Evolutionary conservation across 2,113 vertebrate genomes (phyloP).

Genomic region (Edolisoma coerulescens): DNA sequence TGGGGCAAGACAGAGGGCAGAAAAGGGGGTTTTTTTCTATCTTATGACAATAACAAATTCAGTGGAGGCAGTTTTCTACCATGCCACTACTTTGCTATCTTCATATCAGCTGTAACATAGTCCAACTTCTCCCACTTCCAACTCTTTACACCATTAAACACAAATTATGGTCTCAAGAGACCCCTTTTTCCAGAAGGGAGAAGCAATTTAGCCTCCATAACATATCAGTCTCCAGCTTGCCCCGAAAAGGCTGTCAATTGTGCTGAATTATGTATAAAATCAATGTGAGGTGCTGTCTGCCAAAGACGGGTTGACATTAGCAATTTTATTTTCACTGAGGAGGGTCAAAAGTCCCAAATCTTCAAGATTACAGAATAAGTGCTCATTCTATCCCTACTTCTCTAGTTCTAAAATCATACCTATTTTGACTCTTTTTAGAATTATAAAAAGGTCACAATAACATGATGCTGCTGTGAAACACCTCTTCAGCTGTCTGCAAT

Average conservation of each 20-base stretch:
- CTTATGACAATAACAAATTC: neutral
- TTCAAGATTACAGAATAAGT: neutral
- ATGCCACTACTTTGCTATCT: neutral
- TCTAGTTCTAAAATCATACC: neutral
- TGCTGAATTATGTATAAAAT: slow-evolving; percentile 61
- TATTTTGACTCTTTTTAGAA: neutral
- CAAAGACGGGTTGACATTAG: slow-evolving; percentile 29
- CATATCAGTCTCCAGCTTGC: slow-evolving; percentile 43
- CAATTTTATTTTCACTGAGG: slow-evolving; percentile 27
- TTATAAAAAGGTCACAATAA: neutral
- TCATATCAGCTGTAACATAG: neutral
- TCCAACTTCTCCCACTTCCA: neutral
- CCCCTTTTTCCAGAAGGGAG: slow-evolving; percentile 51
- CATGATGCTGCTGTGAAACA: neutral
- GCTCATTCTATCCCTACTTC: neutral
- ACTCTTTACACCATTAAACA: neutral
- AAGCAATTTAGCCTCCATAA: slow-evolving; percentile 55
- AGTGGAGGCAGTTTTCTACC: neutral
- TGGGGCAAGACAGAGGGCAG: neutral
- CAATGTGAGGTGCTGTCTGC: slow-evolving; percentile 7
- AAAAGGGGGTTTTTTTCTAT: neutral
- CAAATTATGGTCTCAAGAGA: slow-evolving; percentile 30
- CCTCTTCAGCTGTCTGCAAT: neutral
- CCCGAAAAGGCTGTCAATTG: slow-evolving; percentile 37
- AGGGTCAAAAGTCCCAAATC: slow-evolving; percentile 1